phyloP scores from a whole-genome alignment of 2,797 vertebrate genomes.

The Crypturellus tataupa region DNA sequence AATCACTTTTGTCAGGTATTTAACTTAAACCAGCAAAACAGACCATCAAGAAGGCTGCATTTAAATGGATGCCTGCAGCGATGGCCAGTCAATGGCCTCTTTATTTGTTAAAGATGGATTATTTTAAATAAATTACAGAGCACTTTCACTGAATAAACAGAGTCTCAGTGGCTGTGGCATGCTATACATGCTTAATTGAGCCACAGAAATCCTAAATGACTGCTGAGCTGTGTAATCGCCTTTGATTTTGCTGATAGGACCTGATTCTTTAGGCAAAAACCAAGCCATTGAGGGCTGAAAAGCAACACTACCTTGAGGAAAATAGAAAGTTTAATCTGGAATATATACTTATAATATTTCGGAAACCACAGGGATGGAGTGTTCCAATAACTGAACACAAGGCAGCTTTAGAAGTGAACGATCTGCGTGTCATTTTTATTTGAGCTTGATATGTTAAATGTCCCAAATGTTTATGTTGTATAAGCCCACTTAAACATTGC shows the following conservation, averaged over 20 bases:
- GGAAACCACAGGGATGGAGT: constrained; percentile 85
- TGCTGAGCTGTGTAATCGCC: constrained; percentile 89
- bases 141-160: constrained; percentile 99
- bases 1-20: constrained; percentile 86
- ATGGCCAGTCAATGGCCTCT: constrained; percentile 94
- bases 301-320: constrained; percentile 83
- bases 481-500: constrained; percentile 82
- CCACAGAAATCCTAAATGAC: constrained; percentile 95
- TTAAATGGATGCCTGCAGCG: constrained; percentile 93
- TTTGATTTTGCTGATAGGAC: constrained; percentile 93
- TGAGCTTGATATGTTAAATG: constrained; percentile 87
- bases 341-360: constrained; percentile 90
- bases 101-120: constrained; percentile 99
- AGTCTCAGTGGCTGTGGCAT: constrained; percentile 93
- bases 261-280: constrained; percentile 86
- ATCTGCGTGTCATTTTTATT: constrained; percentile 84
- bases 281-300: constrained; percentile 86
- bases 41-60: constrained; percentile 87
- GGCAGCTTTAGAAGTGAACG: constrained; percentile 87
- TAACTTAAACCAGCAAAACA: constrained; percentile 87
- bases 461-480: constrained; percentile 80
- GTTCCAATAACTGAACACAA: constrained; percentile 91
- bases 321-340: constrained; percentile 85
- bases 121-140: constrained; percentile 99
- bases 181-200: constrained; percentile 91